Conservation (phyloP, 2,888 invertebrate species). For the Eumacrocentrus americanus region DNA sequence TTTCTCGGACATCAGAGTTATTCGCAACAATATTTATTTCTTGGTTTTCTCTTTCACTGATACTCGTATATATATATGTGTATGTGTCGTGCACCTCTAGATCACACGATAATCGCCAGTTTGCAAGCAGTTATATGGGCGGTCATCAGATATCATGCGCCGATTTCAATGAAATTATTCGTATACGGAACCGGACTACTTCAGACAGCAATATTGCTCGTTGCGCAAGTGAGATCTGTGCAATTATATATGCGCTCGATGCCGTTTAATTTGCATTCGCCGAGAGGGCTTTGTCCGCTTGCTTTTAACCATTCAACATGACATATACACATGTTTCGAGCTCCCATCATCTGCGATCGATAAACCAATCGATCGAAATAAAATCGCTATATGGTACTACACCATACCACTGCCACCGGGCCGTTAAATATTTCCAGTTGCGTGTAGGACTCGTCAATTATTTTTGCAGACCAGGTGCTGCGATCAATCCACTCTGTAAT, state of each 20-base stretch:
- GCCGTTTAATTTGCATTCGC: conserved; percentile 18
- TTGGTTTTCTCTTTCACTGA: too few species aligned
- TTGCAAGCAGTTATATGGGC: conserved; percentile 33
- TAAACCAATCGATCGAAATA: neutral
- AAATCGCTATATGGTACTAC: neutral
- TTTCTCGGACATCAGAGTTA: too few species aligned
- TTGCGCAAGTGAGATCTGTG: conserved; percentile 3
- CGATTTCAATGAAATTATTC: conserved; percentile 14
- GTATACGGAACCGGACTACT: neutral
- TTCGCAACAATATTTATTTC: too few species aligned
- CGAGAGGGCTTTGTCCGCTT: conserved; percentile 3
- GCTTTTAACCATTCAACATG: neutral
- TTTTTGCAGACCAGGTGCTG: conserved; percentile 5
- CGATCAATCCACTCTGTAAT: conserved; percentile 9
- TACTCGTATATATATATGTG: too few species aligned
- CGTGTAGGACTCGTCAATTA: conserved; percentile 9
- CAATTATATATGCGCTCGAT: conserved; percentile 17
- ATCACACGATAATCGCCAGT: conserved; percentile 32
- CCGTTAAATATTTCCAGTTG: conserved; percentile 5
- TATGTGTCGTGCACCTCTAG: neutral
- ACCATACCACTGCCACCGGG: neutral
- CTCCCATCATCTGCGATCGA: too few species aligned
- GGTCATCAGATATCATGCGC: conserved; percentile 27
- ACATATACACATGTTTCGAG: neutral
- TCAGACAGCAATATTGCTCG: neutral